Conservation (phyloP, 1,140 invertebrate species). For the Neodiprion virginianus region DNA sequence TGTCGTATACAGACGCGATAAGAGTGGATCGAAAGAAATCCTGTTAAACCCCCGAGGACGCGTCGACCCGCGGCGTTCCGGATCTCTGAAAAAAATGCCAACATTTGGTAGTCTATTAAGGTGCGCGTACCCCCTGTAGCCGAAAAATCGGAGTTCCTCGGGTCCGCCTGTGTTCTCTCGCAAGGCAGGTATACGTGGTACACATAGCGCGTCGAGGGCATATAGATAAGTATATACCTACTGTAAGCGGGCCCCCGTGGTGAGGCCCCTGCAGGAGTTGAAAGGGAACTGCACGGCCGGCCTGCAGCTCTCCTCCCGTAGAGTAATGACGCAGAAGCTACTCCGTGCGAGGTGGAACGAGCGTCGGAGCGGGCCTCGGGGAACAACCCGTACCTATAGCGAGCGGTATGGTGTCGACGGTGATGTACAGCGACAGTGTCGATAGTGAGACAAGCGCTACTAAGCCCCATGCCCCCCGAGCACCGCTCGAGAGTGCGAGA, state of each 20-base stretch:
- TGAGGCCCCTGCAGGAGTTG: background rate
- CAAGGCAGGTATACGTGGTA: too few relatives aligned
- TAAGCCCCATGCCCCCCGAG: conserved; percentile 49
- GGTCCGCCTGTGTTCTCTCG: too few relatives aligned
- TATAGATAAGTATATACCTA: too few relatives aligned
- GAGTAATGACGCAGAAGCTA: conserved; percentile 57
- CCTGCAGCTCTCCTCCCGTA: conserved; percentile 22
- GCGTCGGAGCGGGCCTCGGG: background rate
- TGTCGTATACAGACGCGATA: too few relatives aligned
- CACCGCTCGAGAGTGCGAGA: background rate
- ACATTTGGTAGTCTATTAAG: too few relatives aligned
- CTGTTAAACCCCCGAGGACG: too few relatives aligned
- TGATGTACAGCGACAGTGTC: conserved; percentile 63
- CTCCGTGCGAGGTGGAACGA: conserved; percentile 30
- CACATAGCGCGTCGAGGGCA: too few relatives aligned
- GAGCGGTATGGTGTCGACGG: conserved; percentile 53
- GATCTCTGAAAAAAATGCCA: too few relatives aligned
- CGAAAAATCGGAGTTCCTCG: too few relatives aligned
- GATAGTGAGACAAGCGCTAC: conserved; percentile 64
- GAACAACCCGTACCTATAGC: background rate
- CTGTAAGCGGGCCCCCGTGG: background rate
- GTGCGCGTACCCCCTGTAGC: too few relatives aligned
- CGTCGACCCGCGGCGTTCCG: too few relatives aligned
- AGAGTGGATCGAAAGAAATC: too few relatives aligned
- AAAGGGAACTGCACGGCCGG: conserved; percentile 20